Evolutionary conservation across 2,888 invertebrate genomes (phyloP), one percentile per base, ranked within the genome.

Genomic region (Clusia tigrina): DNA sequence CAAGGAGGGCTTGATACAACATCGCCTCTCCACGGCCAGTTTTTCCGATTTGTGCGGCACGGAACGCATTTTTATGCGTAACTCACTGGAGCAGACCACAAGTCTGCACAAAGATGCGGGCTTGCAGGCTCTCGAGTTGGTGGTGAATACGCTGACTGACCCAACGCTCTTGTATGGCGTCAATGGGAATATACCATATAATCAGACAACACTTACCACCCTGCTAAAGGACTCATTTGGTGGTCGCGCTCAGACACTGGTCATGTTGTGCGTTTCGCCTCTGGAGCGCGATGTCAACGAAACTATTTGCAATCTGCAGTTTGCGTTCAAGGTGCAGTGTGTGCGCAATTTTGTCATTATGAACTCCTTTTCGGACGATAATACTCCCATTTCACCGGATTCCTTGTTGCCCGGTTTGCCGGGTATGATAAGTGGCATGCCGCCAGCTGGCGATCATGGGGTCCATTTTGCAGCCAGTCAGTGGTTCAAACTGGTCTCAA

Each of bases 381-480:
- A 88, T 70, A 88, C 88, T 12, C 87, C 87, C 20, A 85, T 88
- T 32, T 78, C 81, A 1, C 77, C 80, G 1, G 81, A 81, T 18
- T 63, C 66, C 1, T 66, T 69, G 5, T 63, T 64, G 5, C 63
- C 71, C 0, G 69, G 71, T 0, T 59, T 66, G 2, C 57, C 58
- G 3, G 65, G 70, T 5, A n/a, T n/a, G n/a, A n/a, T n/a, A n/a
- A 68, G 67, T 1, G 67, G 69, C 37, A 25, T 22, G 25, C 55
- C 38, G 0, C 70, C 55, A 52, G 68, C 66, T 0, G 76, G 76
- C 20, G 70, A 74, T 51, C 92, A 92, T 78, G 91, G 92, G 42
- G 82, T 93, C 61, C 92, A 93, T 81, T 93, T 94, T 85, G 93
- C 93, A 15, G 92, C 93, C 15, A 86, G 90, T 63, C 94, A 94